phyloP scores from a whole-genome alignment of 2,113 vertebrate genomes.

The Oncorhynchus clarkii region DNA sequence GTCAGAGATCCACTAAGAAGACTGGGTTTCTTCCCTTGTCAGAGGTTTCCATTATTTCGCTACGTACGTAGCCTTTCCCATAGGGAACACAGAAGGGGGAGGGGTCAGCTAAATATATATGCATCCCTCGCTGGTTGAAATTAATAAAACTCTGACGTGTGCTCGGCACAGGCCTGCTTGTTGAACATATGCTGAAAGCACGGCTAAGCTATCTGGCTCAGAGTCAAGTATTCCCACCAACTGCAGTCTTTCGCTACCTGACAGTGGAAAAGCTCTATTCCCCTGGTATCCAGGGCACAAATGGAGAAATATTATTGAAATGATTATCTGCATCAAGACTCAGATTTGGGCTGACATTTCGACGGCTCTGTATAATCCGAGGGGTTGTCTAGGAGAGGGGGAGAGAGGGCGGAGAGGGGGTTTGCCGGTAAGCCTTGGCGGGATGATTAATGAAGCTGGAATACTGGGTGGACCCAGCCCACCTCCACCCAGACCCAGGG shows the following conservation, averaged over 20 bases:
- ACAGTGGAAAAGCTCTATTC: slow-evolving; percentile 99
- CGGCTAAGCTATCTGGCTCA: slow-evolving; percentile 99
- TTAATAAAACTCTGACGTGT: slow-evolving; percentile 97
- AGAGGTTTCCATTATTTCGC: slow-evolving; percentile 15
- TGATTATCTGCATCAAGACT: slow-evolving; percentile 99
- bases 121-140: slow-evolving; percentile 92
- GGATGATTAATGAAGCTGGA: slow-evolving; percentile 99
- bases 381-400: slow-evolving; percentile 99
- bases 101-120: slow-evolving; percentile 93
- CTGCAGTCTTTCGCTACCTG: slow-evolving; percentile 99
- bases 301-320: slow-evolving; percentile 99
- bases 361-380: slow-evolving; percentile 99
- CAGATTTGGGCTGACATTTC: slow-evolving; percentile 99
- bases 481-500: slow-evolving; percentile 95
- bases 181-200: slow-evolving; percentile 99
- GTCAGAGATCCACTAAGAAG: background rate
- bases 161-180: slow-evolving; percentile 93
- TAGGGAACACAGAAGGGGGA: slow-evolving; percentile 29
- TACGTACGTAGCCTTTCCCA: slow-evolving; percentile 40
- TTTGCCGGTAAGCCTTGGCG: slow-evolving; percentile 92
- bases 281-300: slow-evolving; percentile 98
- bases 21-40: background rate
- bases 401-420: slow-evolving; percentile 95
- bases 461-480: slow-evolving; percentile 93
- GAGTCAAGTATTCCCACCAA: slow-evolving; percentile 99